Evolutionary conservation across 2,797 vertebrate species (phyloP).

Genomic region (Numenius phaeopus): DNA sequence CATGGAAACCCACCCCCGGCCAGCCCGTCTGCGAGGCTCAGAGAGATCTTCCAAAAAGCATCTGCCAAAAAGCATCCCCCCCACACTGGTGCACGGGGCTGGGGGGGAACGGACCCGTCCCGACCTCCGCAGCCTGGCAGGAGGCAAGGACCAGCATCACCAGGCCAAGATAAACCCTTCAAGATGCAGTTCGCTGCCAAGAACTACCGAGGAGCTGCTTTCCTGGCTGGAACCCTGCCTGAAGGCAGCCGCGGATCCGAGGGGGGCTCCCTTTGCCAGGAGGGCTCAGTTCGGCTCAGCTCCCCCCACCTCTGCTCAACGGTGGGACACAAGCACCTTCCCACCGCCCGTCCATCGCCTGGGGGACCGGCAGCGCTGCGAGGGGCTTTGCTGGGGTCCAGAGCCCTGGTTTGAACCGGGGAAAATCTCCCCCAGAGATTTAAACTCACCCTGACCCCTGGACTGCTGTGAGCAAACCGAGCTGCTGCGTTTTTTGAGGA

Average conservation of each 20-base stretch:
- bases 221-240: not conserved
- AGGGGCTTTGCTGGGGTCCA: not conserved
- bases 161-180: not conserved
- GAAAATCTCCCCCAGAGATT: not conserved
- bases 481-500: not conserved
- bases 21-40: not conserved
- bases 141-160: not conserved
- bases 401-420: not conserved
- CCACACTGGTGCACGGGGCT: rapidly evolving
- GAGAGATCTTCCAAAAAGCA: not conserved
- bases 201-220: not conserved
- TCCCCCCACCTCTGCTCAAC: rapidly evolving
- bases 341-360: not conserved
- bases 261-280: not conserved
- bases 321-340: not conserved
- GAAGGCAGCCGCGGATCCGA: not conserved
- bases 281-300: rapidly evolving
- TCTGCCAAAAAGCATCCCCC: not conserved
- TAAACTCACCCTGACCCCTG: not conserved
- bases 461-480: not conserved
- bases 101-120: not conserved
- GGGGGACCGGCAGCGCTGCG: rapidly evolving
- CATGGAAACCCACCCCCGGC: not conserved
- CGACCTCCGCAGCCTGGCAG: not conserved
- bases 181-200: not conserved